Conservation (phyloP, 2,888 invertebrate genomes). For the Cerastis leucographa region DNA sequence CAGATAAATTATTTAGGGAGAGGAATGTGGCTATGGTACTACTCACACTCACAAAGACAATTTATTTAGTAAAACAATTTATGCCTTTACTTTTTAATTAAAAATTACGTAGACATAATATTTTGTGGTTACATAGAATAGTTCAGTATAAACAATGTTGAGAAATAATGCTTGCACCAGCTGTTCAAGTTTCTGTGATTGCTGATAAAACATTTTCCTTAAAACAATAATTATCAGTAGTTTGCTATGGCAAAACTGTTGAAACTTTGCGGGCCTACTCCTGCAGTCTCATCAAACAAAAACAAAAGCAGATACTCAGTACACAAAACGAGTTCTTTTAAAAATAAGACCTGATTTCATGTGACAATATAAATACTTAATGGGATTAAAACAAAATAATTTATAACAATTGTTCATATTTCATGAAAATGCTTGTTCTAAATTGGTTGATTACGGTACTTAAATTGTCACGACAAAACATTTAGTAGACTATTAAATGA, state of each 20-base stretch:
- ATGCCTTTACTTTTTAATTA: slow-evolving; percentile 87
- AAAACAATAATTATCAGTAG: slow-evolving; percentile 77
- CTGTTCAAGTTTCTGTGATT: slow-evolving; percentile 78
- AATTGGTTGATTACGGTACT: slow-evolving; percentile 67
- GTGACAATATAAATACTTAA: slow-evolving; percentile 80
- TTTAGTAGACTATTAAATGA: slow-evolving; percentile 76
- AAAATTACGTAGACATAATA: slow-evolving; percentile 90
- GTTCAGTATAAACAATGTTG: slow-evolving; percentile 89
- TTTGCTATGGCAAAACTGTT: slow-evolving; percentile 75
- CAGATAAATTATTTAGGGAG: not conserved
- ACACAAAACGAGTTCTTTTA: slow-evolving; percentile 80
- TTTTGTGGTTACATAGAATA: slow-evolving; percentile 90
- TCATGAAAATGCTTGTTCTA: slow-evolving; percentile 58
- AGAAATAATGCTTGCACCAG: slow-evolving; percentile 85
- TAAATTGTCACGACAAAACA: slow-evolving; percentile 83
- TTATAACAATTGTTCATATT: slow-evolving; percentile 52
- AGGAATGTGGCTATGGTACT: not conserved
- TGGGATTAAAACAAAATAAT: slow-evolving; percentile 62
- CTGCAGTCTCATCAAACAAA: slow-evolving; percentile 79
- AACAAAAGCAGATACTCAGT: slow-evolving; percentile 82
- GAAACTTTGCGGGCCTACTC: slow-evolving; percentile 75
- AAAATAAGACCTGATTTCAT: slow-evolving; percentile 78
- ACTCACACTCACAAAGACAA: slow-evolving; percentile 9
- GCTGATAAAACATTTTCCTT: slow-evolving; percentile 83
- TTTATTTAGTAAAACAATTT: slow-evolving; percentile 64